Conservation (phyloP, 92 coral and sea anemone genomes). For the Epizoanthus ramosus region DNA sequence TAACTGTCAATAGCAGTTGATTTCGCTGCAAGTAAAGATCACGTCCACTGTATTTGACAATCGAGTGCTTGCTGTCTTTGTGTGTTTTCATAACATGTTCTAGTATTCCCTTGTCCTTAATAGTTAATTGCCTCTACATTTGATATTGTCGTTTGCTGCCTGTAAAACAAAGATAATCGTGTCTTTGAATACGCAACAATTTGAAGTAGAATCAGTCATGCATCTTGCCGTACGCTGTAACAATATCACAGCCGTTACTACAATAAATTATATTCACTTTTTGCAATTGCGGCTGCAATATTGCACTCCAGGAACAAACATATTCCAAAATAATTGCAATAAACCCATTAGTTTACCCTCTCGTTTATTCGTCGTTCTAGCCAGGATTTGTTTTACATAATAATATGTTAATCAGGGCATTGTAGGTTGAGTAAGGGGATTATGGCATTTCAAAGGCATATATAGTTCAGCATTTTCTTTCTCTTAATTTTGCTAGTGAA, state of each 20-base stretch:
- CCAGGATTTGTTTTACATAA: slow-evolving; percentile 8
- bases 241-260: too few relatives aligned
- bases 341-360: neutral
- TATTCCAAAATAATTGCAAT: neutral
- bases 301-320: too few relatives aligned
- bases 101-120: neutral
- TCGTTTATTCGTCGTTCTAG: slow-evolving; percentile 6
- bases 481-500: slow-evolving; percentile 2
- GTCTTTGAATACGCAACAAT: neutral
- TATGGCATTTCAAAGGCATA: neutral
- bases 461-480: neutral
- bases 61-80: neutral
- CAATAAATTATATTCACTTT: too few relatives aligned
- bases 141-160: neutral
- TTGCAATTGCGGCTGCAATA: too few relatives aligned
- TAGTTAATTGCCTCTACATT: neutral
- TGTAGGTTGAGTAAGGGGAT: neutral
- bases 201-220: neutral
- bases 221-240: neutral
- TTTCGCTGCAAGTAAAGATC: neutral
- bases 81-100: neutral
- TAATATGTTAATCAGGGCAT: slow-evolving; percentile 23
- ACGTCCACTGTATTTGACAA: neutral
- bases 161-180: neutral
- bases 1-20: too few relatives aligned